Evolutionary conservation across 2,113 vertebrate genomes (phyloP), one percentile per base, ranked within the genome.

Genomic region (Callorhinus ursinus): DNA sequence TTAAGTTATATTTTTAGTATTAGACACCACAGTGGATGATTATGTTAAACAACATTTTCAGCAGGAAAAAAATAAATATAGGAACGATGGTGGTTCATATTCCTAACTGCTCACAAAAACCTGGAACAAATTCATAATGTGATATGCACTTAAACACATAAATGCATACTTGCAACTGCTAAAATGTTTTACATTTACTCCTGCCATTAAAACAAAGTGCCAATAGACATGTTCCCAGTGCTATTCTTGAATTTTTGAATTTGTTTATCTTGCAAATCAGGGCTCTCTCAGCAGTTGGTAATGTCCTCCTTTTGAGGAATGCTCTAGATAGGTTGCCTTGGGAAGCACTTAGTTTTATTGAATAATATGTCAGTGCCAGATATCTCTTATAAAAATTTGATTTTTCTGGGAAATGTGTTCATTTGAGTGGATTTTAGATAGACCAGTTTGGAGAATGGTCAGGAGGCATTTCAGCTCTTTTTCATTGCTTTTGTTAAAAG

Each of bases 281-380:
- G 33, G 1, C 39, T 93, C 21, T 94, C 57, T 93, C 31, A 65
- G 36, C 36, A 82, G 36, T 28, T 92, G 67, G 21, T 93, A 96
- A 92, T 92, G 3, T 22, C 57, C 21, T 91, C 16, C 46, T 81
- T 67, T 90, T 94, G 79, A 93, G 46, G 67, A 88, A 97, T 90
- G 63, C 16, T 95, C 39, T 89, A 28, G 28, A 95, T 67, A 72
- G 39, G 42, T 92, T 94, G 83, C 97, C 90, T 94, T 67, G 61
- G 87, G 84, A 95, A 89, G 59, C 89, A 31, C 49, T 90, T 94
- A 95, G 76, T 53, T 89, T 96, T 97, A 97, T 95, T 90, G 53
- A 93, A 96, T 95, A 97, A 94, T 92, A 95, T 90, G 42, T 96
- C 95, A 97, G 42, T 95, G 84, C n/a, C 93, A 96, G 55, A 31